These are phyloP conservation scores for Nemopilema nomurai DNA, from an alignment of 30 jellyfish, hydroid and myxozoan genomes.

Conservation along the genomic window DNA sequence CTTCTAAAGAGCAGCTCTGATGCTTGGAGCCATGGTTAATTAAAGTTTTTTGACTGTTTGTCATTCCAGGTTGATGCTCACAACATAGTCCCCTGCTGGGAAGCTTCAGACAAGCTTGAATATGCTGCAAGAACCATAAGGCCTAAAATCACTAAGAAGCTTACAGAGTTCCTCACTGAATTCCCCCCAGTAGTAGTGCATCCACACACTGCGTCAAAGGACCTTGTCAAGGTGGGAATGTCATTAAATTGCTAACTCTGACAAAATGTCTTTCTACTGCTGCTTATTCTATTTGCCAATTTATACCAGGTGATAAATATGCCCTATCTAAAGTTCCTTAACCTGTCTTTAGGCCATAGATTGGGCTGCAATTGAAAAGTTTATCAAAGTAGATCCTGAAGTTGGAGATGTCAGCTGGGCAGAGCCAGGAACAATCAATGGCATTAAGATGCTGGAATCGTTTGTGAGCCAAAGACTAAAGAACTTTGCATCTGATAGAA, in stretches of 20 bases:
- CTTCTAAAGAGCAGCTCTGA: no score
- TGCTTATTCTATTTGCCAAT: no score
- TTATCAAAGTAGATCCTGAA: conserved; percentile 41
- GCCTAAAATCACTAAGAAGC: conserved; percentile 71
- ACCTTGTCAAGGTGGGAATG: neutral
- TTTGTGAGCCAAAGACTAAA: conserved; percentile 41
- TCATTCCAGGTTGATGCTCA: conserved; percentile 85
- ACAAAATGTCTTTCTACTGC: no score
- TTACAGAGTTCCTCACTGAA: conserved; percentile 70
- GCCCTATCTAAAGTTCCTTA: no score
- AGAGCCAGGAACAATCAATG: conserved; percentile 73
- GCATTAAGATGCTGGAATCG: conserved; percentile 54
- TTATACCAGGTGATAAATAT: no score
- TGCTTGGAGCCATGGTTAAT: no score
- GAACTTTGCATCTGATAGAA: conserved; percentile 59
- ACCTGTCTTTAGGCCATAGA: conserved; percentile 52
- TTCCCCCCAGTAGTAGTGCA: conserved; percentile 60
- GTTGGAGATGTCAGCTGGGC: conserved; percentile 67
- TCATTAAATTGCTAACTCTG: no score
- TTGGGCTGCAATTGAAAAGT: conserved; percentile 41
- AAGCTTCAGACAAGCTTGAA: conserved; percentile 78
- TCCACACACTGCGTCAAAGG: conserved; percentile 30
- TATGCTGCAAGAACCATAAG: conserved; percentile 94
- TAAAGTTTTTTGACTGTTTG: no score
- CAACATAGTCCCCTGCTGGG: conserved; percentile 92